Base-by-base conservation (phyloP, 2,797 vertebrate genomes). In the Paguma larvata region DNA sequence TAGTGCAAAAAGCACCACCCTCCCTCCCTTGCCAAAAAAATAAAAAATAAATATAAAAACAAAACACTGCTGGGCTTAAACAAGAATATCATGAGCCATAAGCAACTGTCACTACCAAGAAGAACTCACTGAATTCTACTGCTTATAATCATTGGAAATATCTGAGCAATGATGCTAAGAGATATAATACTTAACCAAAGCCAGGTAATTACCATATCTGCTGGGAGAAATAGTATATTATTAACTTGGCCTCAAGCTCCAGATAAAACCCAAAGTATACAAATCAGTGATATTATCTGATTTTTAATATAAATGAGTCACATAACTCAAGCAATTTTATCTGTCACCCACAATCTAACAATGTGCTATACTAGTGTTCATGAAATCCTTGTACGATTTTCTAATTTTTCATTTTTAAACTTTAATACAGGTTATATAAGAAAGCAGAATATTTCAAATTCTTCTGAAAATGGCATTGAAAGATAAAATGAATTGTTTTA, bases 251-350 rank as follows among this genome's bases (percentile, higher is more conserved):
- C 88, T 68, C 15, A 91, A 94, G 67, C 32, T 92, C 44, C 46
- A 89, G 18, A 88, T 83, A 91, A 97, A 97, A 91, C 5, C 32
- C 68, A 32, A 94, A 83, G 62, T 65, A 23, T 92, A 89, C 18
- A 92, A 97, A 80, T 44, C 91, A 83, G 67, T 88, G 15, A 70
- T 63, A 53, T 23, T 83, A 94, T 79, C 63, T 77, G 16, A 86
- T 70, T 85, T 87, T 97, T 80, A 83, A 77, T 65, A 82, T 19
- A 56, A 48, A 86, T 79, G 27, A 89, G 18, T 93, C 56, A 87
- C 13, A 48, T 73, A 94, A 90, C 21, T 92, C 51, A n/a, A 72
- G 62, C 10, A 84, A 88, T 85, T 97, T 92, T 92, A 94, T 68
- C n/a, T 90, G 44, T 62, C 48, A 46, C 30, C 32, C 70, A 83